Conservation (phyloP, 2,888 invertebrate species). For the Iselma pallidipennis region DNA sequence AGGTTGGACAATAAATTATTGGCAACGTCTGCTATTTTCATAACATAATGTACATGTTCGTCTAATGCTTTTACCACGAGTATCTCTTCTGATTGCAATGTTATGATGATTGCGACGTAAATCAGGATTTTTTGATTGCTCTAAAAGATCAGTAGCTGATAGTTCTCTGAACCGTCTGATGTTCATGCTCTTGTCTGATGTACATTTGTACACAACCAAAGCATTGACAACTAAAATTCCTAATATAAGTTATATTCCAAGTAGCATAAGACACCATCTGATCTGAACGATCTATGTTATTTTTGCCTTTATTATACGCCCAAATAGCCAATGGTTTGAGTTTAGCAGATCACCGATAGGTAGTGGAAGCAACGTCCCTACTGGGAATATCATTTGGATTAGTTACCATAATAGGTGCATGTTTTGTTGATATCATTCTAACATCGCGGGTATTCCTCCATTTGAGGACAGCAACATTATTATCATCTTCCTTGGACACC, state of each 20-base stretch:
- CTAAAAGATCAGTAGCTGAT: conserved; percentile 14
- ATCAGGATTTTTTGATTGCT: background rate
- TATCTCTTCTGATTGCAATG: conserved; percentile 19
- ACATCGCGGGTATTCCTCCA: conserved; percentile 45
- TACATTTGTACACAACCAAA: conserved; percentile 31
- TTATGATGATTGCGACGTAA: conserved; percentile 11
- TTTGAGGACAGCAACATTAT: conserved; percentile 42
- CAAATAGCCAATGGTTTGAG: conserved; percentile 31
- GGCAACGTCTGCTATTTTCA: conserved; percentile 17
- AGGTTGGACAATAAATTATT: no score
- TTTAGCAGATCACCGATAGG: background rate
- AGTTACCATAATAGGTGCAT: conserved; percentile 36
- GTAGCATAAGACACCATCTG: conserved; percentile 42
- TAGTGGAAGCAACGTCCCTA: no score
- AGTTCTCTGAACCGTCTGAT: conserved; percentile 30
- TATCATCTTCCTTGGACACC: conserved; percentile 38
- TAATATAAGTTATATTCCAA: conserved; percentile 28
- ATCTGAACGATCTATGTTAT: conserved; percentile 42
- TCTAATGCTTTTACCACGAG: conserved; percentile 27
- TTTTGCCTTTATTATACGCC: conserved; percentile 39
- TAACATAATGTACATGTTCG: conserved; percentile 27
- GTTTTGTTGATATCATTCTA: conserved; percentile 43
- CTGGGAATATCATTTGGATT: background rate
- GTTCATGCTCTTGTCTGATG: conserved; percentile 15
- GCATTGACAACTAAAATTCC: conserved; percentile 31